Base-by-base conservation (phyloP, 2,888 invertebrate species). In the Congeria kusceri region DNA sequence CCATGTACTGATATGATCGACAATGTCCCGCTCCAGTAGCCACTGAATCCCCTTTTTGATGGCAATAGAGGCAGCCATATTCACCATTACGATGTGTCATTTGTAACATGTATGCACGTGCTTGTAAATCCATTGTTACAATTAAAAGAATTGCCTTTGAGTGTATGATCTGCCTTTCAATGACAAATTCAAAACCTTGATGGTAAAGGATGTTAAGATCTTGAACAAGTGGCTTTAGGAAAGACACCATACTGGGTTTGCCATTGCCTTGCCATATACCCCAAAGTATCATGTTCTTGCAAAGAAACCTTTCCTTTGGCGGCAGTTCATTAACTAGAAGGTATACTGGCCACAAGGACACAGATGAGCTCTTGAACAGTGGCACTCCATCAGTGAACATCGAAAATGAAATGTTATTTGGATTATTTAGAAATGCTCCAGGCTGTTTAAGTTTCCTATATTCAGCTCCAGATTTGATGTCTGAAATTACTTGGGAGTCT, bases 51-150 rank as follows among this genome's bases (percentile, higher is more conserved):
- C 58, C 65, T n/a, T 47, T 27, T 4, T 72, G 20, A 1, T 28
- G 15, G 46, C 69, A 74, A 27, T 69, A 62, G 1, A 78, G 58
- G 53, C 75, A 84, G 3, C 80, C 80, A 82, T 58, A 64, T 29
- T 69, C 63, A 7, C 80, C 84, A 75, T 77, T 84, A 29, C 76
- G 77, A 20, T 77, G 75, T 1, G 82, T 82, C 75, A 80, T 82
- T 13, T 69, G 39, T n/a, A 71, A n/a, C 1, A 79, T 63, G 64
- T 63, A 56, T 29, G 78, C 76, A 29, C 79, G 53, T 15, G 84
- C 84, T 58, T 72, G 81, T n/a, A 84, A 44, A 64, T 72, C 61
- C 53, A 76, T 46, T 59, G 73, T 74, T 4, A 39, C 61, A 59
- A 70, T 70, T 1, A 64, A 20, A 7, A 53, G 18, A 15, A 71